Conservation (phyloP, 1,140 invertebrate genomes). For the Ridgeia piscesae region DNA sequence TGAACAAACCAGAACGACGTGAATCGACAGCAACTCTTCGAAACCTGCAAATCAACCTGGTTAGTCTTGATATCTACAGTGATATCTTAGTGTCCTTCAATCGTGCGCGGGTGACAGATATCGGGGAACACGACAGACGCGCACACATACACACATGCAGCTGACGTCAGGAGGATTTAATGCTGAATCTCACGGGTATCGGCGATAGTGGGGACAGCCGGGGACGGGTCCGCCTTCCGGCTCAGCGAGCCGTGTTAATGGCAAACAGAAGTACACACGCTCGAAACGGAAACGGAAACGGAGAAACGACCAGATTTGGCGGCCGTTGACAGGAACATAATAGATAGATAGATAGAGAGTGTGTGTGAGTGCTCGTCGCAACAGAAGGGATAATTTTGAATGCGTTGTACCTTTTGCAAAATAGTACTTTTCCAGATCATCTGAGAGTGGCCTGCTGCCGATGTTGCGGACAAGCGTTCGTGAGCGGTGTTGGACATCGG, state of each 20-base stretch:
- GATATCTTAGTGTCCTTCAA: not conserved
- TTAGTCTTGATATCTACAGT: not conserved
- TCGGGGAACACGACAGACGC: not conserved
- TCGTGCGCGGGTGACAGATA: not conserved
- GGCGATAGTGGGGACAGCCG: not conserved
- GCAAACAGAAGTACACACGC: constrained; percentile 45
- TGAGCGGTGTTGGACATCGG: constrained; percentile 67
- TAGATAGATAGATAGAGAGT: no score
- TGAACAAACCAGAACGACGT: not conserved
- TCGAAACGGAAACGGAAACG: not conserved
- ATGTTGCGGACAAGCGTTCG: constrained; percentile 66
- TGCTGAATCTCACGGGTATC: constrained; percentile 3
- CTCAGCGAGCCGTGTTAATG: not conserved
- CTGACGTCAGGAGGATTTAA: not conserved
- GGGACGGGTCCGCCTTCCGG: not conserved
- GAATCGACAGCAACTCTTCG: not conserved
- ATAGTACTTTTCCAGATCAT: constrained; percentile 47
- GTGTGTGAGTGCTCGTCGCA: not conserved
- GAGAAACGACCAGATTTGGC: constrained; percentile 8
- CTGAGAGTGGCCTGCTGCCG: constrained; percentile 62
- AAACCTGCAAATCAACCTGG: not conserved
- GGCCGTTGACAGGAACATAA: not conserved
- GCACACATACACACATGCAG: not conserved
- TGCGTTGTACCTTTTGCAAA: constrained; percentile 22
- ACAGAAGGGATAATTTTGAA: not conserved